Conservation (phyloP, 2,888 invertebrate species). For the Lepidonotus clava region DNA sequence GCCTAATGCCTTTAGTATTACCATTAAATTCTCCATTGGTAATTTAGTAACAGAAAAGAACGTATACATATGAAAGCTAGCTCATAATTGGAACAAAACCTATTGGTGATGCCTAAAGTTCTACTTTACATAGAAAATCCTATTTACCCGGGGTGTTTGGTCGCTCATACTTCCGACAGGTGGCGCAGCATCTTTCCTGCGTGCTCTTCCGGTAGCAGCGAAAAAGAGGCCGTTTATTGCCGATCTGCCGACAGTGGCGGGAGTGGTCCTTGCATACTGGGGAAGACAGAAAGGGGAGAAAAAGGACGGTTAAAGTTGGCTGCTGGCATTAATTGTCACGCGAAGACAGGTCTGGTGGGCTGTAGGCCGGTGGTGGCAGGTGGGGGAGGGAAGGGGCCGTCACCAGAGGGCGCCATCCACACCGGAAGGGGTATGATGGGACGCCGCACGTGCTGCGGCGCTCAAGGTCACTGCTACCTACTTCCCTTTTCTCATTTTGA, state of each 20-base stretch:
- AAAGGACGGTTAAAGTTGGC: neutral
- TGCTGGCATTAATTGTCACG: neutral
- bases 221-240: constrained; percentile 28
- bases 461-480: no score
- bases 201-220: constrained; percentile 49
- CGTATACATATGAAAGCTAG: neutral
- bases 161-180: constrained; percentile 34
- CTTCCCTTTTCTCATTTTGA: no score
- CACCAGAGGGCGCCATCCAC: no score
- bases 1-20: no score
- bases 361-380: no score
- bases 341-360: no score
- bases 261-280: constrained; percentile 53
- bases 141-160: constrained; percentile 18
- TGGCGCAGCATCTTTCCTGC: constrained; percentile 50
- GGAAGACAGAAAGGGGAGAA: neutral
- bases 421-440: no score
- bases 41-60: no score
- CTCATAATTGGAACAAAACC: neutral
- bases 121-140: neutral
- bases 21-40: no score
- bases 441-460: no score
- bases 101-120: neutral
- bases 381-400: no score
- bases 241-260: constrained; percentile 31